A percentile compares a stretch with the other conserved stretches of the same genome.
These are phyloP conservation scores for Camponotus fellah DNA, from an alignment of 2,888 invertebrate genomes.

Conservation along the genomic window DNA sequence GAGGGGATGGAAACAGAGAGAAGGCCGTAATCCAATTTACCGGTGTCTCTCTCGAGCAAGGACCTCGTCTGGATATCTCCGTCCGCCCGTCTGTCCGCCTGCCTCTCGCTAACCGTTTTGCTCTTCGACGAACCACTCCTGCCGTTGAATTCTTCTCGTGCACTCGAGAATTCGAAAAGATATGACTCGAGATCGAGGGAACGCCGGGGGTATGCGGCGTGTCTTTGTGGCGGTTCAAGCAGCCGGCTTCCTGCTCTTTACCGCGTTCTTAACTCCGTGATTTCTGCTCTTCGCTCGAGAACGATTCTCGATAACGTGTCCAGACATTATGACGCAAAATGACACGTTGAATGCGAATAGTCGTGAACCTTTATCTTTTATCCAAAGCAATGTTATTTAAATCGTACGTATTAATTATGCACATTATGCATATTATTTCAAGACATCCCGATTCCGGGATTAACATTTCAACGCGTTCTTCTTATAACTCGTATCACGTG, in stretches of 20 bases:
- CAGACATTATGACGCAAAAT: neutral
- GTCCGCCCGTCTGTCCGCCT: constrained; percentile 61
- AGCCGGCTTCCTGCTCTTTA: constrained; percentile 18
- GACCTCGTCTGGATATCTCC: constrained; percentile 67
- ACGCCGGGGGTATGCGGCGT: constrained; percentile 59
- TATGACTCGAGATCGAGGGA: constrained; percentile 58
- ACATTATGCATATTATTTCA: neutral
- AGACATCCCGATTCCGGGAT: neutral
- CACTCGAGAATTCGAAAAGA: constrained; percentile 66
- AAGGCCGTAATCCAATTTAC: constrained; percentile 80
- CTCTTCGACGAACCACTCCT: constrained; percentile 69
- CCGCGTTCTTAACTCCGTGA: constrained; percentile 42
- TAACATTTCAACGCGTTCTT: neutral
- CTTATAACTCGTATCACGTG: neutral
- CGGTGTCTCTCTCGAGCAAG: constrained; percentile 69
- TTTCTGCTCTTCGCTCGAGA: constrained; percentile 33
- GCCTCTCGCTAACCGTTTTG: constrained; percentile 47
- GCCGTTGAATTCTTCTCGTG: constrained; percentile 59
- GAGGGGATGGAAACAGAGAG: constrained; percentile 68
- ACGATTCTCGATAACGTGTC: constrained; percentile 9
- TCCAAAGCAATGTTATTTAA: neutral
- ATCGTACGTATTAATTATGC: neutral
- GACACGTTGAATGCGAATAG: neutral
- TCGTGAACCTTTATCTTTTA: neutral
- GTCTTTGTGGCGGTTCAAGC: constrained; percentile 65